phyloP scores from a whole-genome alignment of 2,888 invertebrate species.

The Euspilapteryx auroguttella region DNA sequence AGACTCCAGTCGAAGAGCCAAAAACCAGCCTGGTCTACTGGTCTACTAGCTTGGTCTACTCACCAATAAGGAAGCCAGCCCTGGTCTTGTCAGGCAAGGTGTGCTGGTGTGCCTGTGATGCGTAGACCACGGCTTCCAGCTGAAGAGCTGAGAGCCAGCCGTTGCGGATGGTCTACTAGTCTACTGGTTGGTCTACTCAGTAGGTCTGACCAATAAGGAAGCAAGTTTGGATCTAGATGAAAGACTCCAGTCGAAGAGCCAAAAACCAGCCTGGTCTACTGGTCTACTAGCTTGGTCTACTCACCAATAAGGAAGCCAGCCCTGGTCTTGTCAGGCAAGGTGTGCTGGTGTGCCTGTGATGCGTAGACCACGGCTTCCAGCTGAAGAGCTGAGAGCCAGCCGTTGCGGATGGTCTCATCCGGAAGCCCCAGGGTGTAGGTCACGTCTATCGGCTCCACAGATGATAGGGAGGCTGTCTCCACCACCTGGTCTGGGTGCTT shows the following conservation, averaged over 20 bases:
- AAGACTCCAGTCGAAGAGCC: too few relatives aligned
- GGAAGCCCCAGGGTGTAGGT: constrained; percentile 86
- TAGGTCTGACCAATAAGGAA: too few relatives aligned
- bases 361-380: constrained; percentile 97
- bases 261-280: too few relatives aligned
- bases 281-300: constrained; percentile 2
- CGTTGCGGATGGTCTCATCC: constrained; percentile 78
- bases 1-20: too few relatives aligned
- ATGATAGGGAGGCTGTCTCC: constrained; percentile 96
- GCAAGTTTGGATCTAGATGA: too few relatives aligned
- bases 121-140: constrained; percentile 95
- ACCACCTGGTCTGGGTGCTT: constrained; percentile 99
- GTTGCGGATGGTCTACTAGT: constrained; percentile 78
- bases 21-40: too few relatives aligned
- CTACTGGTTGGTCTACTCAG: too few relatives aligned
- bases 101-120: constrained; percentile 95
- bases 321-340: constrained; percentile 84
- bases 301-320: constrained; percentile 94
- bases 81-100: constrained; percentile 85
- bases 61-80: constrained; percentile 93
- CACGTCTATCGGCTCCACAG: constrained; percentile 93
- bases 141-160: constrained; percentile 94
- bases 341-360: constrained; percentile 92
- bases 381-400: constrained; percentile 92
- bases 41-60: constrained; percentile 5